A percentile compares a stretch with the other conserved stretches of the same genome.
phyloP scores from a whole-genome alignment of 37 sponge, comb jelly and placozoan genomes.

The Tethya wilhelma region DNA sequence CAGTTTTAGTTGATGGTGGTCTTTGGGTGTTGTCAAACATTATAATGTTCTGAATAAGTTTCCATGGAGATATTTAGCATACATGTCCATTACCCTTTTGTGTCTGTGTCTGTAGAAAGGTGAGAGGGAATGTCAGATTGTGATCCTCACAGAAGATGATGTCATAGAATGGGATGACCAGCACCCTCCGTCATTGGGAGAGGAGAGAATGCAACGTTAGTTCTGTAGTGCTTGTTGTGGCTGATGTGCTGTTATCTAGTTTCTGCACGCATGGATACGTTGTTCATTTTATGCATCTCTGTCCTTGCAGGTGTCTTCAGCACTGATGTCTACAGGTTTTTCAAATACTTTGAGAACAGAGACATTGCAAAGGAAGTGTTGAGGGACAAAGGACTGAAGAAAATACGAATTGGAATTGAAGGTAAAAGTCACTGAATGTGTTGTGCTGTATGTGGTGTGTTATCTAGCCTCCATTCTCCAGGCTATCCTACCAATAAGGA shows the following conservation, averaged over 20 bases:
- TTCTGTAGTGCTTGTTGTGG: not conserved
- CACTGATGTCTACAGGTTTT: slow-evolving; percentile 80
- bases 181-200: slow-evolving; percentile 89
- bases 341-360: slow-evolving; percentile 96
- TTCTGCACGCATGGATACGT: not conserved
- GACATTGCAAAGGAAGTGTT: slow-evolving; percentile 94
- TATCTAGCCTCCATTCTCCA: slow-evolving; percentile 17
- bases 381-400: slow-evolving; percentile 92
- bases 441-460: not conserved
- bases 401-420: slow-evolving; percentile 95
- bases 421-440: slow-evolving; percentile 39
- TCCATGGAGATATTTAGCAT: too few relatives aligned
- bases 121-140: slow-evolving; percentile 97
- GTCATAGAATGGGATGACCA: slow-evolving; percentile 93
- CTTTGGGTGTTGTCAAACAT: too few relatives aligned
- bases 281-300: not conserved
- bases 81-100: too few relatives aligned
- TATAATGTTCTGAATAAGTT: too few relatives aligned
- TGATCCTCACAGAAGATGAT: slow-evolving; percentile 95
- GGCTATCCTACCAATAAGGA: slow-evolving; percentile 97
- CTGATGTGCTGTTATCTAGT: not conserved
- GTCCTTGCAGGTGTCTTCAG: slow-evolving; percentile 60
- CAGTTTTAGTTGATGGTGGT: too few relatives aligned
- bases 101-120: slow-evolving; percentile 68
- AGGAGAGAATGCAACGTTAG: slow-evolving; percentile 80